phyloP scores from a whole-genome alignment of 2,888 invertebrate species.

The Calliopum simillimum region DNA sequence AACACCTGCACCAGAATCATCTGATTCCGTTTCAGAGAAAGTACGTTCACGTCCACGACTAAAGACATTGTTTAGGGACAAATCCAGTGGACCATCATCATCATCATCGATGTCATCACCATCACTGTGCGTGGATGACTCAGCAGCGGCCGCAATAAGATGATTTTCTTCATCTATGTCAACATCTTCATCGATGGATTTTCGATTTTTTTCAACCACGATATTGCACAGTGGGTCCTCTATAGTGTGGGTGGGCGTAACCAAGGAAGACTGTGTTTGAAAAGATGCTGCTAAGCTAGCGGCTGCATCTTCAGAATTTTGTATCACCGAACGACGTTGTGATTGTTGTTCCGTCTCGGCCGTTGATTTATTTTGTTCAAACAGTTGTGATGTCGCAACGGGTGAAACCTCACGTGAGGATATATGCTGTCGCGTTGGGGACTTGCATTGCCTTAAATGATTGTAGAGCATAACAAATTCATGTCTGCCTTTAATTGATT shows the following conservation, averaged over 20 bases:
- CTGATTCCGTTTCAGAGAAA: conserved; percentile 72
- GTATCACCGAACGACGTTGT: conserved; percentile 40
- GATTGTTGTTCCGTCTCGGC: conserved; percentile 10
- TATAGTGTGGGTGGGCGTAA: conserved; percentile 25
- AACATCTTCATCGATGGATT: conserved; percentile 46
- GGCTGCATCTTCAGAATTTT: conserved; percentile 39
- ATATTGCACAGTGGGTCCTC: conserved; percentile 42
- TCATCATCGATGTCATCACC: conserved; percentile 63
- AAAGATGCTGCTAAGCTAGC: not conserved
- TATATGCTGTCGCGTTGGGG: conserved; percentile 46
- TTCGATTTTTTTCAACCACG: not conserved
- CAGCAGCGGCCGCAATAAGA: conserved; percentile 46
- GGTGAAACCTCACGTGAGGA: conserved; percentile 29
- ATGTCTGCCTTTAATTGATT: conserved; percentile 54
- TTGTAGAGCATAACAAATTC: conserved; percentile 64
- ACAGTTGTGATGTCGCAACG: not conserved
- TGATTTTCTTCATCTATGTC: conserved; percentile 55
- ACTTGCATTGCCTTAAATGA: conserved; percentile 58
- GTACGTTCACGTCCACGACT: conserved; percentile 51
- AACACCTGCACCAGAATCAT: conserved; percentile 72
- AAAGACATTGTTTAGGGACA: conserved; percentile 71
- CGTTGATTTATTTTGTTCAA: too few species aligned
- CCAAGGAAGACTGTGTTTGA: not conserved
- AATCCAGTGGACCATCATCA: conserved; percentile 82
- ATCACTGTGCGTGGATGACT: conserved; percentile 46